Evolutionary conservation across 2,888 invertebrate genomes (phyloP).

Genomic region (Ichneumoninae sp.): DNA sequence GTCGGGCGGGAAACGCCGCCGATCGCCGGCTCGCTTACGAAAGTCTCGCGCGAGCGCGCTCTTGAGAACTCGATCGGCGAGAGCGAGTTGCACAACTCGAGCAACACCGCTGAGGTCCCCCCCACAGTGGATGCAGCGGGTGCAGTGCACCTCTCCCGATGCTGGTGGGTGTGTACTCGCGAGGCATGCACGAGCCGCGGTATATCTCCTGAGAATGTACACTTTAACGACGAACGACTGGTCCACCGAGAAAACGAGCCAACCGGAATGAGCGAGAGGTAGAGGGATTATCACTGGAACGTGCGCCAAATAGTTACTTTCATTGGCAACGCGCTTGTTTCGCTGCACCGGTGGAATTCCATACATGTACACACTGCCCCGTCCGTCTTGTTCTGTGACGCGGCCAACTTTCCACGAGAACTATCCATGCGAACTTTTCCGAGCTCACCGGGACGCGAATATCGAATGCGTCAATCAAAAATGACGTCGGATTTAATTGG

Average conservation of each 20-base stretch:
- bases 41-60: conserved; percentile 45
- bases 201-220: background rate
- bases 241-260: conserved; percentile 35
- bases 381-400: background rate
- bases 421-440: background rate
- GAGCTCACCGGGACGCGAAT: background rate
- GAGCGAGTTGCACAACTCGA: conserved; percentile 60
- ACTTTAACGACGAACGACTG: conserved; percentile 12
- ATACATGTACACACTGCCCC: conserved; percentile 18
- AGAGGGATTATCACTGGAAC: conserved; percentile 6
- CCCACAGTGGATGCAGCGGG: conserved; percentile 39
- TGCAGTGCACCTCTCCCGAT: conserved; percentile 48
- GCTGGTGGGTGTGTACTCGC: conserved; percentile 21
- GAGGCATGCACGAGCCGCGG: conserved; percentile 2
- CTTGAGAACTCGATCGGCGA: conserved; percentile 62
- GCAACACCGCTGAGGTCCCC: conserved; percentile 27
- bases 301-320: conserved; percentile 33
- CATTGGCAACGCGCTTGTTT: conserved; percentile 35
- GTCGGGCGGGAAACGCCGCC: conserved; percentile 10
- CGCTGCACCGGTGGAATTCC: background rate
- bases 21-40: conserved; percentile 53
- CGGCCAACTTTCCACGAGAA: background rate
- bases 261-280: conserved; percentile 10
- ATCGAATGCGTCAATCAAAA: background rate
- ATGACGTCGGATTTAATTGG: background rate